Evolutionary conservation across 2,888 invertebrate species (phyloP).

Genomic region (Cephus nigrinus): DNA sequence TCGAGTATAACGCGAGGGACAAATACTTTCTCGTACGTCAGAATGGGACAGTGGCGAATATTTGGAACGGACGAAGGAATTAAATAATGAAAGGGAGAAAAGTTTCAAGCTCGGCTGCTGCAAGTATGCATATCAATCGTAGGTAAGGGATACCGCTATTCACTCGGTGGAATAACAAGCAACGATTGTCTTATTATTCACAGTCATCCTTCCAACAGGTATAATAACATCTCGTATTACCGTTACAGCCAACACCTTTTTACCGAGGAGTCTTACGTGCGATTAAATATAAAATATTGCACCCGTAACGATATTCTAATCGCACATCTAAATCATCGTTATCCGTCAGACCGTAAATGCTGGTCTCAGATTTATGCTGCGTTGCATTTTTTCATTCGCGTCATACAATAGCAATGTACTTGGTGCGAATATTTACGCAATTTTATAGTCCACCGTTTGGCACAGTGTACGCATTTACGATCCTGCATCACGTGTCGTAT

Average conservation of each 20-base stretch:
- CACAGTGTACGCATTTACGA: constrained; percentile 27
- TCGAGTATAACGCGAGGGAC: background rate
- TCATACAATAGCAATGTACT: background rate
- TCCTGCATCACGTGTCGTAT: constrained; percentile 19
- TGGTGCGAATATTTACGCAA: background rate
- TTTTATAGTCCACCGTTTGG: constrained; percentile 2
- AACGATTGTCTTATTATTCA: constrained; percentile 30
- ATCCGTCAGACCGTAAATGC: background rate
- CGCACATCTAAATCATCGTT: background rate
- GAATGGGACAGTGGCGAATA: no score
- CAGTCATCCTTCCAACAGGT: constrained; percentile 8
- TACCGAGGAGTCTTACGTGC: background rate
- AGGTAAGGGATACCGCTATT: constrained; percentile 39
- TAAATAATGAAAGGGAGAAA: no score
- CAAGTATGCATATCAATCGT: constrained; percentile 40
- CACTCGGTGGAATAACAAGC: constrained; percentile 16
- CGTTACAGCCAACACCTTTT: background rate
- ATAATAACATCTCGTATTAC: background rate
- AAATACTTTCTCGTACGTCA: background rate
- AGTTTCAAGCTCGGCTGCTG: background rate
- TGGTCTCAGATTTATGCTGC: background rate
- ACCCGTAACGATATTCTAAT: background rate
- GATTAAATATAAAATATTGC: background rate
- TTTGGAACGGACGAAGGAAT: background rate
- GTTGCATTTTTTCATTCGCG: background rate